Evolutionary conservation across 2,888 invertebrate species (phyloP).

Genomic region (Petrolisthes cinctipes): DNA sequence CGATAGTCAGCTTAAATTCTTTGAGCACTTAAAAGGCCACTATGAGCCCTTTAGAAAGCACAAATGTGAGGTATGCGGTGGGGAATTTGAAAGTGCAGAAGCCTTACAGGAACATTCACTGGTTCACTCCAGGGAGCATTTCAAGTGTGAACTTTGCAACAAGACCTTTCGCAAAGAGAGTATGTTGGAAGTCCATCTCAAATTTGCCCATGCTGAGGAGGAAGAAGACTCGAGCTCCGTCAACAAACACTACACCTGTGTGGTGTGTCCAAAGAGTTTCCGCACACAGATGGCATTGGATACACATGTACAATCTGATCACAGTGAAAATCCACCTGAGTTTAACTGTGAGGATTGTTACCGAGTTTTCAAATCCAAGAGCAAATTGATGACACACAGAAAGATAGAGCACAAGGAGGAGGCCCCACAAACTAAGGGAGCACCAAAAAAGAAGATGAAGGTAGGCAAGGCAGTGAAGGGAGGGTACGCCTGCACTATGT

Average conservation of each 20-base stretch:
- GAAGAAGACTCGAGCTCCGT: slow-evolving; percentile 29
- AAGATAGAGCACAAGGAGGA: slow-evolving; percentile 67
- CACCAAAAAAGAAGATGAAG: slow-evolving; percentile 53
- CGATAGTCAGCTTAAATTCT: slow-evolving; percentile 84
- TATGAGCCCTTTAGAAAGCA: slow-evolving; percentile 76
- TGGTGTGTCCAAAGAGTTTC: slow-evolving; percentile 61
- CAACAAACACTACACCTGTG: slow-evolving; percentile 57
- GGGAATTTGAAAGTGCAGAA: slow-evolving; percentile 66
- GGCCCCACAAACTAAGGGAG: slow-evolving; percentile 69
- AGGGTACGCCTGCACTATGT: slow-evolving; percentile 75
- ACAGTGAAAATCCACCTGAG: slow-evolving; percentile 61
- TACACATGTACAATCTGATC: slow-evolving; percentile 57
- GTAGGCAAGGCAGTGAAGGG: slow-evolving; percentile 55
- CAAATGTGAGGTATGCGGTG: slow-evolving; percentile 68
- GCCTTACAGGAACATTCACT: slow-evolving; percentile 59
- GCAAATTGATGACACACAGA: slow-evolving; percentile 59
- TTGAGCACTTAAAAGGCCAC: slow-evolving; percentile 85
- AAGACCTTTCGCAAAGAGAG: slow-evolving; percentile 64
- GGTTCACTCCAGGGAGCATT: slow-evolving; percentile 63
- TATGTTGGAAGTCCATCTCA: slow-evolving; percentile 62
- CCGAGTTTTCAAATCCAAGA: slow-evolving; percentile 57
- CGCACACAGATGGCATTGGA: slow-evolving; percentile 60
- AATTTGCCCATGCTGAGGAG: slow-evolving; percentile 50
- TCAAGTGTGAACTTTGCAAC: slow-evolving; percentile 62
- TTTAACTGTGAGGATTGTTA: slow-evolving; percentile 65